Evolutionary conservation across 2,113 vertebrate genomes (phyloP), one percentile per base, ranked within the genome.

Genomic region (Trochalopteron elliotii): DNA sequence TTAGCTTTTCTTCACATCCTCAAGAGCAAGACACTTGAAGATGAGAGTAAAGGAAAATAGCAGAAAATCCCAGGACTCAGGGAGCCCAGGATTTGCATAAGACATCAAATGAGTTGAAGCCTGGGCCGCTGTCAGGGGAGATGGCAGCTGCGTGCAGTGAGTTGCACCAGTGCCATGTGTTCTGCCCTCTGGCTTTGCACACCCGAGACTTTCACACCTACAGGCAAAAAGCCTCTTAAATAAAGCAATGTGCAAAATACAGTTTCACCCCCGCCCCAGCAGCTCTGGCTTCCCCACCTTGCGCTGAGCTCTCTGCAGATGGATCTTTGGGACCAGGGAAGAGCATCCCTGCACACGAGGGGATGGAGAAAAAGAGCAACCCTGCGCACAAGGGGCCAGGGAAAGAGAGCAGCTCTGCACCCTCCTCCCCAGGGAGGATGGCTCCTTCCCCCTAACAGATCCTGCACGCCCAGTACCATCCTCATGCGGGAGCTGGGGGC

Each of bases 1-100:
- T 90, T 96, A 95, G 89, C 83, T 95, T 89, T 87, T 81, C 89
- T 70, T 90, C 81, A 49, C 59, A 53, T 91, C 76, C 83, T 86
- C 80, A 86, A 83, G 64, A 92, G 92, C 24, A 9, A 92, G 76
- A 11, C 81, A 81, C 94, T 94, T n/a, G n/a, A 89, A 95, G 89
- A 90, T 71, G 76, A 96, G 86, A 67, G 86, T 47, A 70, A 94
- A 78, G 39, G 86, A 92, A 96, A 96, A 96, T 35, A 88, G 83
- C 91, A 94, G 86, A 89, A 94, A 94, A 94, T 96, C 94, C 94
- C 94, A 81, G 68, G 91, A 89, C 93, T 94, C 35, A 0, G 64
- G 68, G 69, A 96, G 93, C 68, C 42, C 12, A 75, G 93, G 95
- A 93, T 97, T 97, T 96, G 93, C 93, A 95, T 96, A 95, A 97